Evolutionary conservation across 2,797 vertebrate species (phyloP).

Genomic region (Rhinogobio ventralis): DNA sequence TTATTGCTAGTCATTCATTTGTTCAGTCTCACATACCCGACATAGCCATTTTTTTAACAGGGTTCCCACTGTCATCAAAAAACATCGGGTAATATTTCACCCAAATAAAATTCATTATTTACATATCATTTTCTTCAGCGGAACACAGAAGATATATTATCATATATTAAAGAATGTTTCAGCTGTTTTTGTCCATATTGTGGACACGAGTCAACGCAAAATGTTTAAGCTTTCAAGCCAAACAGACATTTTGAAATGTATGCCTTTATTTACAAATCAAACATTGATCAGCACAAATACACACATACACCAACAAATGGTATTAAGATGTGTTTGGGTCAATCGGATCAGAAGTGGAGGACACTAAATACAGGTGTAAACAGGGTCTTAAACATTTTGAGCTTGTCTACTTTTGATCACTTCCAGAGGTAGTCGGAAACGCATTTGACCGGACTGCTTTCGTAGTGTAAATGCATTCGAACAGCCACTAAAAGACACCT

Average conservation of each 20-base stretch:
- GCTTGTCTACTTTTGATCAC: too few species aligned
- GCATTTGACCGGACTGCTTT: too few species aligned
- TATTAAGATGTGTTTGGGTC: too few species aligned
- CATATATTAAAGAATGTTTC: neutral
- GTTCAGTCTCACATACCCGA: neutral
- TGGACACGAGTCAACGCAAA: neutral
- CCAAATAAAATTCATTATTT: neutral
- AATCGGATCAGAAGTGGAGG: too few species aligned
- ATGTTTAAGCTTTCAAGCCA: neutral
- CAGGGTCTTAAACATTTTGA: too few species aligned
- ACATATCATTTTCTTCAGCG: neutral
- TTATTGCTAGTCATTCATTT: neutral
- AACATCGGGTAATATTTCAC: neutral
- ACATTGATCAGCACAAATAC: neutral
- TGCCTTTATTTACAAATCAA: neutral
- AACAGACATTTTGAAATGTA: neutral
- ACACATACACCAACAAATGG: neutral
- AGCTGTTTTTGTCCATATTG: neutral
- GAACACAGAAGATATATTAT: slow-evolving; percentile 4
- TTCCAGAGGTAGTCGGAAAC: too few species aligned
- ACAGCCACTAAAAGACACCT: too few species aligned
- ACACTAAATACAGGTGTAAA: too few species aligned
- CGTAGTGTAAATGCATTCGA: too few species aligned
- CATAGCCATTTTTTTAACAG: neutral
- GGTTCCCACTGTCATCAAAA: neutral